These are phyloP conservation scores for Natrix natrix DNA, from an alignment of 2,797 vertebrate species.

Conservation along the genomic window DNA sequence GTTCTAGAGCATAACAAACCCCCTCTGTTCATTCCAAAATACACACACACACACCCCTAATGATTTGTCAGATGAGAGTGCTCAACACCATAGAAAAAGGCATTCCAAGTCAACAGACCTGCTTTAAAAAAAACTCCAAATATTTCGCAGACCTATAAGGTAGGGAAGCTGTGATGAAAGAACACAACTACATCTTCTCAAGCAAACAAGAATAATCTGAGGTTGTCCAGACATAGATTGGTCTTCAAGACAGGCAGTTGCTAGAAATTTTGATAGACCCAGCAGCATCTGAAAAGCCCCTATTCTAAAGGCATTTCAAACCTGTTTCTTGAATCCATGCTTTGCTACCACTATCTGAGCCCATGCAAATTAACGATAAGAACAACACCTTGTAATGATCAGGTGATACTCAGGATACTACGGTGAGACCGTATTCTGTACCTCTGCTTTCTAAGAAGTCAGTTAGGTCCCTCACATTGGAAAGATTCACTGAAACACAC, in stretches of 20 bases:
- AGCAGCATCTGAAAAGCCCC: not conserved
- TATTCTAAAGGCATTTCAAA: not conserved
- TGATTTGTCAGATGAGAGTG: not conserved
- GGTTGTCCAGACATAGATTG: not conserved
- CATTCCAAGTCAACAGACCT: not conserved
- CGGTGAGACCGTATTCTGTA: not conserved
- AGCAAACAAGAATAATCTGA: not conserved
- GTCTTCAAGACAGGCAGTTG: not conserved
- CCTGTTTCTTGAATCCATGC: not conserved
- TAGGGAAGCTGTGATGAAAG: not conserved
- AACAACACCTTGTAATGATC: not conserved
- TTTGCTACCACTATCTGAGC: not conserved
- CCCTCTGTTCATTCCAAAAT: not conserved
- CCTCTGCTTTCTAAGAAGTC: not conserved
- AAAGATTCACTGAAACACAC: not conserved
- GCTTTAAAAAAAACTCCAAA: not conserved
- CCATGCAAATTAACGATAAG: not conserved
- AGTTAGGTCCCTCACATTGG: not conserved
- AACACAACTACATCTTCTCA: not conserved
- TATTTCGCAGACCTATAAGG: not conserved
- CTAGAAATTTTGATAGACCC: not conserved
- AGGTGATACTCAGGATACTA: not conserved
- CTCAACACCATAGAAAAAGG: not conserved
- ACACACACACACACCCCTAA: not conserved
- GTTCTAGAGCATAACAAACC: not conserved